These are phyloP conservation scores for Zeuzera pyrina DNA, from an alignment of 2,888 invertebrate genomes.

Conservation along the genomic window DNA sequence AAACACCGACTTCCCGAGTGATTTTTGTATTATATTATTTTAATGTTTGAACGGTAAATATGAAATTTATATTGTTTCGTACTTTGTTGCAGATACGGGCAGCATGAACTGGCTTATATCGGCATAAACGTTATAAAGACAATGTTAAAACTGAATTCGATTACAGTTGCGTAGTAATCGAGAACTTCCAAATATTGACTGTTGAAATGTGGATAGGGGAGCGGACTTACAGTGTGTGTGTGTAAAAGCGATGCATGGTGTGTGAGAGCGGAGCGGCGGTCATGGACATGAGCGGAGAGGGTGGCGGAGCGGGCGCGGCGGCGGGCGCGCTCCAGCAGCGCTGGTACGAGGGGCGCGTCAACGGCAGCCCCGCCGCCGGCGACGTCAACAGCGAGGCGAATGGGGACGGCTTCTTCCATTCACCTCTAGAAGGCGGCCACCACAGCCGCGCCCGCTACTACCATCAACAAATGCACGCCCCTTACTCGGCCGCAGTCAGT, in stretches of 20 bases:
- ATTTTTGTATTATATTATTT: too few relatives aligned
- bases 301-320: constrained; percentile 51
- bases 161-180: constrained; percentile 26
- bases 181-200: constrained; percentile 24
- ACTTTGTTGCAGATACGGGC: constrained; percentile 48
- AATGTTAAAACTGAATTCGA: constrained; percentile 37
- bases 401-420: constrained; percentile 72
- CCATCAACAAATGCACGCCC: constrained; percentile 73
- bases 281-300: constrained; percentile 70
- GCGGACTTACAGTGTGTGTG: constrained; percentile 62
- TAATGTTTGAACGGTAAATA: too few relatives aligned
- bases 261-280: constrained; percentile 61
- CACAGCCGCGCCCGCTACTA: constrained; percentile 71
- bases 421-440: constrained; percentile 68
- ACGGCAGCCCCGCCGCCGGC: constrained; percentile 65
- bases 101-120: constrained; percentile 34
- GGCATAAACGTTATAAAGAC: constrained; percentile 12
- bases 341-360: constrained; percentile 71
- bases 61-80: too few relatives aligned
- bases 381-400: constrained; percentile 65
- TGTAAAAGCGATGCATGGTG: constrained; percentile 70
- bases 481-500: constrained; percentile 68
- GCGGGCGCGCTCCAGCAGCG: constrained; percentile 66
- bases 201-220: constrained; percentile 58
- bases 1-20: constrained; percentile 41